Conservation (phyloP, 2,888 invertebrate species). For the Frankliniella intonsa region DNA sequence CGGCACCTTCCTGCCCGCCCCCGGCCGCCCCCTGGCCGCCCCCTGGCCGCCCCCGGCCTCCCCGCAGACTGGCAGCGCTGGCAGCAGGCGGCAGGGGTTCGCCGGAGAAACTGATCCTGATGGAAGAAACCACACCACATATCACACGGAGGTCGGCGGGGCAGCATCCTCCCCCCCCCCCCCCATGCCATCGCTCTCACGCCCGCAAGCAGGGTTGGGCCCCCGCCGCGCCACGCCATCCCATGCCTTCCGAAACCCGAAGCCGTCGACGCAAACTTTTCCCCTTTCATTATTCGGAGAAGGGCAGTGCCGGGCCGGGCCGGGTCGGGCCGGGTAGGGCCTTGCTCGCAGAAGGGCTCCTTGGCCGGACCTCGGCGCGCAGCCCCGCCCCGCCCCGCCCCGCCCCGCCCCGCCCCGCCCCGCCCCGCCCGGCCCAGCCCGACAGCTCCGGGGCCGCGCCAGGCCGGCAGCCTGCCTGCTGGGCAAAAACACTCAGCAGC, state of each 20-base stretch:
- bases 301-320: neutral
- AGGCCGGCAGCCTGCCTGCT: no score
- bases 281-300: slow-evolving; percentile 1
- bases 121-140: slow-evolving; percentile 10
- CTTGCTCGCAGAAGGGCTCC: no score
- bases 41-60: neutral
- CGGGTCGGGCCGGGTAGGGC: neutral
- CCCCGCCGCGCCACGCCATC: neutral
- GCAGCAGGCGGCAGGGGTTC: neutral
- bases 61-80: neutral
- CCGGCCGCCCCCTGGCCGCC: neutral
- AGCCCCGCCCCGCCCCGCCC: no score
- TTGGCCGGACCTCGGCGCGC: no score
- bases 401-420: no score
- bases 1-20: neutral
- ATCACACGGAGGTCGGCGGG: neutral
- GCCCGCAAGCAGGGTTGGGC: no score
- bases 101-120: slow-evolving; percentile 1
- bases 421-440: no score
- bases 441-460: no score
- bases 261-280: slow-evolving; percentile 6
- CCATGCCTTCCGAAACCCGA: neutral
- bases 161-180: neutral
- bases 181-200: neutral
- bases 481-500: no score